Evolutionary conservation across 2,797 vertebrate genomes (phyloP).

Genomic region (Sebastes nivosus): DNA sequence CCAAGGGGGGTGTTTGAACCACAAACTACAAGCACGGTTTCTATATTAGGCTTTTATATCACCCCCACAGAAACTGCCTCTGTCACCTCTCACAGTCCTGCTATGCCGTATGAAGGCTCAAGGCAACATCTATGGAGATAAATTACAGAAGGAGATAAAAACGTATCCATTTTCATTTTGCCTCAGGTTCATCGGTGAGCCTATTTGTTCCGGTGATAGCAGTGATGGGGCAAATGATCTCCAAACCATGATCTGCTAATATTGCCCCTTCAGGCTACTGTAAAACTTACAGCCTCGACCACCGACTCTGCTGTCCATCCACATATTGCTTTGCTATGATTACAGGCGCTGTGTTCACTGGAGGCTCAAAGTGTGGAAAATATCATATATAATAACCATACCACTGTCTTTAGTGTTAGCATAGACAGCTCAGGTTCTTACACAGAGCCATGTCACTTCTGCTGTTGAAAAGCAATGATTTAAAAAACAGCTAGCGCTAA

Average conservation of each 20-base stretch:
- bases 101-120: conserved; percentile 27
- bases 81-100: conserved; percentile 24
- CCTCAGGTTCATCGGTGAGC: conserved; percentile 31
- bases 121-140: conserved; percentile 38
- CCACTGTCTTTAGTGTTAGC: background rate
- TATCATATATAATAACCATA: background rate
- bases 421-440: background rate
- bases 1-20: conserved; percentile 33
- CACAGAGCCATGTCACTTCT: background rate
- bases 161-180: conserved; percentile 27
- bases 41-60: conserved; percentile 59
- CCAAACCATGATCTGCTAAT: conserved; percentile 38
- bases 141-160: conserved; percentile 58
- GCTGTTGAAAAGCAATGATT: background rate
- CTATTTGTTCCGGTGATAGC: conserved; percentile 30
- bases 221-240: conserved; percentile 29
- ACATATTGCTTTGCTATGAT: conserved; percentile 25
- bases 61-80: conserved; percentile 34
- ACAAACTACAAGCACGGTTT: conserved; percentile 35
- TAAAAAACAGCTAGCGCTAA: background rate
- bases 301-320: conserved; percentile 11
- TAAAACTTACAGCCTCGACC: conserved; percentile 22
- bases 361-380: background rate
- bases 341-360: conserved; percentile 3
- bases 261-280: conserved; percentile 42